phyloP scores from a whole-genome alignment of 2,797 vertebrate species.

The Gambelia wislizenii region DNA sequence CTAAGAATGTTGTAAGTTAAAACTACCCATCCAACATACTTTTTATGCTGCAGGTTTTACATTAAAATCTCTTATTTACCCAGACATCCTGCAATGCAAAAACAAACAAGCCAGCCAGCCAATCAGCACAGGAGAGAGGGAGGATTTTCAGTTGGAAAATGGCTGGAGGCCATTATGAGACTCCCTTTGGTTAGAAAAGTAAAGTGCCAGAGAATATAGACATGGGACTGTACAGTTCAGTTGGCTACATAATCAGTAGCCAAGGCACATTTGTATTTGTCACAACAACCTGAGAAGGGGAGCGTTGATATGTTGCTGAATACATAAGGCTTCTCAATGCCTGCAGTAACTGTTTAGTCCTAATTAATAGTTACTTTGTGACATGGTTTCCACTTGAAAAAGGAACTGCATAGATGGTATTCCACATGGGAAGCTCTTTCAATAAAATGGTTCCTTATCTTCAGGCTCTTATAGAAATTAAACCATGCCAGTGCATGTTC shows the following conservation, averaged over 20 bases:
- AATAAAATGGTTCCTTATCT: neutral
- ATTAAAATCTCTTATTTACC: neutral
- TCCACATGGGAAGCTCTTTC: neutral
- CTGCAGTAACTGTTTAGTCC: neutral
- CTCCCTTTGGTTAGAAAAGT: neutral
- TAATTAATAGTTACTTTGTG: neutral
- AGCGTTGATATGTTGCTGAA: neutral
- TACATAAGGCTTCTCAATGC: neutral
- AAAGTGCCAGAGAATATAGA: neutral
- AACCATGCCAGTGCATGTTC: neutral
- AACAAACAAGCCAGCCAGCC: neutral
- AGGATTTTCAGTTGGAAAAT: neutral
- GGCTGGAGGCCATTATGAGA: neutral
- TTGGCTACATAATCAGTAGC: too few species aligned
- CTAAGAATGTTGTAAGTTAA: too few species aligned
- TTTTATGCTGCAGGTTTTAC: neutral
- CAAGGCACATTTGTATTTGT: neutral
- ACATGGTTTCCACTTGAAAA: neutral
- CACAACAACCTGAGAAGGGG: neutral
- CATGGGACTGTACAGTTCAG: neutral
- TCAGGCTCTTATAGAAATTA: neutral
- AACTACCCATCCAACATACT: neutral
- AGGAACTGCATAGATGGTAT: neutral
- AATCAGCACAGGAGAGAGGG: neutral
- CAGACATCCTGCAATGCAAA: neutral